Percentiles rank a stretch among this genome's conserved stretches.
These are phyloP conservation scores for Hirudo medicinalis DNA, from an alignment of 1,140 invertebrate species.

Conservation along the genomic window DNA sequence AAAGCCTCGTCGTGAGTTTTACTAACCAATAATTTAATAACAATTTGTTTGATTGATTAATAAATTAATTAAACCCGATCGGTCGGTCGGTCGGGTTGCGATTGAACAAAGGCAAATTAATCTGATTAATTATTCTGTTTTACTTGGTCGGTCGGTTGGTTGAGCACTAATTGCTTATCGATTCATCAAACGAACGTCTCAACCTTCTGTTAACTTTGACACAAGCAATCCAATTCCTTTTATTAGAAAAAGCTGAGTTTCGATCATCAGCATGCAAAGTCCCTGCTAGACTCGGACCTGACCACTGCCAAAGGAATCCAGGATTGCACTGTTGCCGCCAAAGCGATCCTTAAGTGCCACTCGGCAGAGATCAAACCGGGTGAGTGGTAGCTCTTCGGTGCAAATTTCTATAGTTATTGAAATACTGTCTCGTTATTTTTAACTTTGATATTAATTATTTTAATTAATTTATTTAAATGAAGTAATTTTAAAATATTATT, in stretches of 20 bases:
- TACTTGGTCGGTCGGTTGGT: not conserved
- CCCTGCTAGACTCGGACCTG: conserved; percentile 61
- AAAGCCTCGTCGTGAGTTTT: conserved; percentile 60
- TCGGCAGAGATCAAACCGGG: conserved; percentile 49
- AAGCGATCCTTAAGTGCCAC: conserved; percentile 62
- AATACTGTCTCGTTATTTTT: too few species aligned
- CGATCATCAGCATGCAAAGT: conserved; percentile 53
- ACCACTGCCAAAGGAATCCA: conserved; percentile 57
- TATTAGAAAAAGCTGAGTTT: conserved; percentile 58
- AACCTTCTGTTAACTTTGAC: not conserved
- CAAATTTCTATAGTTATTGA: too few species aligned
- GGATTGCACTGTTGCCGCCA: conserved; percentile 63
- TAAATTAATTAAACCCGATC: too few species aligned
- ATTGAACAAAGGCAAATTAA: not conserved
- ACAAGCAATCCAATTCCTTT: not conserved
- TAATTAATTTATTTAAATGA: too few species aligned
- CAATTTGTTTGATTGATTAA: too few species aligned
- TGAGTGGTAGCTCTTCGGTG: conserved; percentile 13
- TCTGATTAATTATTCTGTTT: not conserved
- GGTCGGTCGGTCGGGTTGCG: too few species aligned
- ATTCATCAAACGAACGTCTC: too few species aligned
- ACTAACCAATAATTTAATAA: not conserved
- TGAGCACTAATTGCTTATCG: not conserved
- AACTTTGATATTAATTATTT: too few species aligned
- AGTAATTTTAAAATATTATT: too few species aligned